Conservation (phyloP, 2,888 invertebrate species). For the Fragum fragum region DNA sequence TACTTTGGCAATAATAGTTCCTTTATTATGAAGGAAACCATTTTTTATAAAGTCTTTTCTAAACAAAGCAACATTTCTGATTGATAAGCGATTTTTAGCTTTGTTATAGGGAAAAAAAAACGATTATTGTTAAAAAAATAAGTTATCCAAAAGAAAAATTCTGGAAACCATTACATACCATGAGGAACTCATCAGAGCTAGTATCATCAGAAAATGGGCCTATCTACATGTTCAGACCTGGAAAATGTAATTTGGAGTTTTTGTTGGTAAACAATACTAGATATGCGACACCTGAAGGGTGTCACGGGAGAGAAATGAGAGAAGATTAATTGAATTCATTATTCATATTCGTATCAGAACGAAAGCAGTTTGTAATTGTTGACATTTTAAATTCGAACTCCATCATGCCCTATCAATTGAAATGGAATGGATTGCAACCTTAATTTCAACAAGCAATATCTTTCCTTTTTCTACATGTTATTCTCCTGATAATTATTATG, state of each 20-base stretch:
- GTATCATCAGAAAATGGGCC: not conserved
- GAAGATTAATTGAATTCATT: no score
- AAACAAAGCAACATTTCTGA: slow-evolving; percentile 5
- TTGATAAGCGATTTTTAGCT: not conserved
- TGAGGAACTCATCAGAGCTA: not conserved
- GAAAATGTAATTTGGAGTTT: not conserved
- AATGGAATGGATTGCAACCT: no score
- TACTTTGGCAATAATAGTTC: not conserved
- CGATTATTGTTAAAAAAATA: not conserved
- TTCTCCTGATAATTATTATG: no score
- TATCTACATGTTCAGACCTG: slow-evolving; percentile 5
- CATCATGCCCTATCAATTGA: no score
- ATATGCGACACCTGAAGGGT: no score
- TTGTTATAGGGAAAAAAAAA: not conserved
- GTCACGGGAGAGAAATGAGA: no score
- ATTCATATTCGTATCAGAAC: no score
- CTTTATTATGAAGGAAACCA: slow-evolving; percentile 7
- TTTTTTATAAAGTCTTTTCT: not conserved
- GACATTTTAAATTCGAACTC: no score
- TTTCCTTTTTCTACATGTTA: no score
- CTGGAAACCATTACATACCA: slow-evolving; percentile 10
- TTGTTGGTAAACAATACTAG: no score
- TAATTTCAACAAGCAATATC: no score
- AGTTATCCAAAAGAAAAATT: not conserved
- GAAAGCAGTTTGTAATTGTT: no score